These are phyloP conservation scores for Campopleginae sp. DNA, from an alignment of 2,888 invertebrate genomes.

Conservation along the genomic window DNA sequence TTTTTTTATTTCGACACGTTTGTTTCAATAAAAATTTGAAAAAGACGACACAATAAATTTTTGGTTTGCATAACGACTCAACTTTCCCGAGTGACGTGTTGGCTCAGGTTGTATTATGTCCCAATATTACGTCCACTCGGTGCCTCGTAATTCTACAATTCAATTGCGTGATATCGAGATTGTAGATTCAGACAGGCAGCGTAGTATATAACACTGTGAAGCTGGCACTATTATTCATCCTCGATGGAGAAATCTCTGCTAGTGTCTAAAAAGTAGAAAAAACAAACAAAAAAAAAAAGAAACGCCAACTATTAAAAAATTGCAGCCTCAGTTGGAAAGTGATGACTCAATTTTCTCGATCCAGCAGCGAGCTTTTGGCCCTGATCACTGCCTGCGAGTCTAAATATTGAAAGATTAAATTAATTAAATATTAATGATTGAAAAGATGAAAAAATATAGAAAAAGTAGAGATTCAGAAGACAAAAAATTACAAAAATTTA, in stretches of 20 bases:
- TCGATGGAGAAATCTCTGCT: slow-evolving; percentile 50
- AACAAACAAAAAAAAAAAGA: too few relatives aligned
- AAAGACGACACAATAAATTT: slow-evolving; percentile 1
- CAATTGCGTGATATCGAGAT: slow-evolving; percentile 57
- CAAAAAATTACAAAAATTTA: too few relatives aligned
- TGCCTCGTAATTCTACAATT: slow-evolving; percentile 47
- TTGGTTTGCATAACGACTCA: neutral
- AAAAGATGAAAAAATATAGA: too few relatives aligned
- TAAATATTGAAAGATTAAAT: too few relatives aligned
- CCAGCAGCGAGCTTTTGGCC: too few relatives aligned
- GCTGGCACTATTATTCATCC: slow-evolving; percentile 59
- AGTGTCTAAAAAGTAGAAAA: too few relatives aligned
- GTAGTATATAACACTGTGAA: slow-evolving; percentile 34
- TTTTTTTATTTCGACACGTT: neutral
- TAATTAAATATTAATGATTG: too few relatives aligned
- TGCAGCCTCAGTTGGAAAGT: too few relatives aligned
- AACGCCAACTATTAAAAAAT: too few relatives aligned
- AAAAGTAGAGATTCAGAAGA: too few relatives aligned
- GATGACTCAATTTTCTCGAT: too few relatives aligned
- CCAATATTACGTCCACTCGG: slow-evolving; percentile 22
- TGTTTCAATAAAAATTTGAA: neutral
- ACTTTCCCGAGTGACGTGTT: slow-evolving; percentile 11
- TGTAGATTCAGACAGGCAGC: slow-evolving; percentile 41
- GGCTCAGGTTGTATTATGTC: slow-evolving; percentile 19
- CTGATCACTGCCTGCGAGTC: neutral